These are phyloP conservation scores for Tylochromis polylepis DNA, from an alignment of 2,113 vertebrate species.

Conservation along the genomic window DNA sequence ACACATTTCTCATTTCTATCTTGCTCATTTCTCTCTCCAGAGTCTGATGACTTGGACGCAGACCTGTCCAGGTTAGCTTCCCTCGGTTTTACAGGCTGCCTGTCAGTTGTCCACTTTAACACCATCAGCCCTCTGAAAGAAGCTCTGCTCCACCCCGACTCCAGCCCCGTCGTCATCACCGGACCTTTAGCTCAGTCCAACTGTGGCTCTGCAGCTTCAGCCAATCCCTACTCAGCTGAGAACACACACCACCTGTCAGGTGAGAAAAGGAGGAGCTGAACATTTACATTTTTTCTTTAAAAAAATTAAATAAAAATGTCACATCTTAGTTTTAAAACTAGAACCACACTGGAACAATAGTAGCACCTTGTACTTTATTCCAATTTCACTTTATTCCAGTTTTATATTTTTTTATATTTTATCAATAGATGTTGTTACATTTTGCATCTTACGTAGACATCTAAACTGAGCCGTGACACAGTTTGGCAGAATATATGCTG, in stretches of 20 bases:
- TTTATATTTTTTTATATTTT: background rate
- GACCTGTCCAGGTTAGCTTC: slow-evolving; percentile 78
- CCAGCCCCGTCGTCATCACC: slow-evolving; percentile 72
- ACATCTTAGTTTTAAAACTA: background rate
- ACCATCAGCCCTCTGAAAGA: slow-evolving; percentile 85
- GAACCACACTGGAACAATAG: background rate
- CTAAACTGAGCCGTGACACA: background rate
- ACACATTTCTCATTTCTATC: rapidly evolving
- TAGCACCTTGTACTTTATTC: background rate
- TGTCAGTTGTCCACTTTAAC: slow-evolving; percentile 87
- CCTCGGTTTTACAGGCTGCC: slow-evolving; percentile 86
- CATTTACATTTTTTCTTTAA: background rate
- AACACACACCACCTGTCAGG: slow-evolving; percentile 87
- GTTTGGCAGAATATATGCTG: background rate
- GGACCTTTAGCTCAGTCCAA: slow-evolving; percentile 81
- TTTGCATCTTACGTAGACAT: background rate
- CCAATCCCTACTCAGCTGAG: slow-evolving; percentile 79
- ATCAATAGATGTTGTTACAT: background rate
- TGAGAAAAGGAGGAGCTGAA: slow-evolving; percentile 32
- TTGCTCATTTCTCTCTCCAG: background rate
- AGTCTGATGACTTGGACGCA: slow-evolving; percentile 70
- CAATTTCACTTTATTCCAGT: too few species aligned
- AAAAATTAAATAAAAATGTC: background rate
- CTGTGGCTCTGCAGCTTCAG: slow-evolving; percentile 75
- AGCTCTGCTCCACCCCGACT: slow-evolving; percentile 74